Evolutionary conservation across 2,888 invertebrate species (phyloP).

Genomic region (Catocala nupta): DNA sequence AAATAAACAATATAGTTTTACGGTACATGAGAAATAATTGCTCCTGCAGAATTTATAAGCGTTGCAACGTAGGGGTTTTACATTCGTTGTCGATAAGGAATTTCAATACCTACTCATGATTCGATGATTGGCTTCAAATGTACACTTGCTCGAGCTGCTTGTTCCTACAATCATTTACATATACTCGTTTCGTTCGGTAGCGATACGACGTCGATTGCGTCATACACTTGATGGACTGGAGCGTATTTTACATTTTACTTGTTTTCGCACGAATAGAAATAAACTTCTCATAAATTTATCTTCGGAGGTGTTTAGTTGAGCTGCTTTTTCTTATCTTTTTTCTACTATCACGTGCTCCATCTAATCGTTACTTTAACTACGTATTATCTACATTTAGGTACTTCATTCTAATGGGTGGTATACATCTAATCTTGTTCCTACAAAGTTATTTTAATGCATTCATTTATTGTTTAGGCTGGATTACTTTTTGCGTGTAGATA

Average conservation of each 20-base stretch:
- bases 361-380: neutral
- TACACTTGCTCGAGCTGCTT: conserved; percentile 17
- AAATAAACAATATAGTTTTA: conserved; percentile 17
- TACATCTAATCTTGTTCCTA: too few species aligned
- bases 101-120: conserved; percentile 4
- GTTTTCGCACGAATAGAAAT: conserved; percentile 29
- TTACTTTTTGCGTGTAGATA: conserved; percentile 3
- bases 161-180: conserved; percentile 22
- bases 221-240: conserved; percentile 25
- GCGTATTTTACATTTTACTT: conserved; percentile 25
- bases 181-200: conserved; percentile 12
- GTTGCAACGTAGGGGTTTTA: conserved; percentile 17
- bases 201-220: conserved; percentile 38
- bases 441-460: too few species aligned
- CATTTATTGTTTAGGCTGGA: conserved; percentile 9
- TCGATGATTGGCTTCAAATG: conserved; percentile 9
- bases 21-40: conserved; percentile 35
- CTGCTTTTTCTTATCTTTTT: conserved; percentile 16
- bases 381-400: neutral
- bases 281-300: conserved; percentile 31
- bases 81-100: conserved; percentile 22
- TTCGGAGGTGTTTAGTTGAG: conserved; percentile 13
- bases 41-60: conserved; percentile 14
- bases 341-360: conserved; percentile 18
- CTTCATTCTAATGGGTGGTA: too few species aligned